phyloP scores from a whole-genome alignment of 1,140 invertebrate genomes.

The Marisa cornuarietis region DNA sequence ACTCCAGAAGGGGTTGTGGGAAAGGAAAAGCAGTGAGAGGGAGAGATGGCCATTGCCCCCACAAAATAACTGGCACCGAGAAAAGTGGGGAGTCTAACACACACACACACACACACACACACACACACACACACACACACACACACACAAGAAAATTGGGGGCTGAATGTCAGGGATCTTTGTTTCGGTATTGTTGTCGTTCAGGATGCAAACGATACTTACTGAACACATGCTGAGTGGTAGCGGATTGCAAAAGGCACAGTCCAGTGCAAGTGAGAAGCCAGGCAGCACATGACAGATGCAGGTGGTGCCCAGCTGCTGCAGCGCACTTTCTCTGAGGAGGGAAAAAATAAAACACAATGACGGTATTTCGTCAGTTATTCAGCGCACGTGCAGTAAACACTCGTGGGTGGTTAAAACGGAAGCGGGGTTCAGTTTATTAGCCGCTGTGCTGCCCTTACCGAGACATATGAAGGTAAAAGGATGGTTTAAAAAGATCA shows the following conservation, averaged over 20 bases:
- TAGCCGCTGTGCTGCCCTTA: too few species aligned
- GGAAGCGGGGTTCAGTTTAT: too few species aligned
- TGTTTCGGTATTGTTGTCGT: too few species aligned
- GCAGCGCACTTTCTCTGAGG: background rate
- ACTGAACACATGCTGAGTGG: background rate
- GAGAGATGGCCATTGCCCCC: background rate
- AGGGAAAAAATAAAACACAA: background rate
- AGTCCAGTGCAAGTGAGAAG: background rate
- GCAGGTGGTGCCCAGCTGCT: background rate
- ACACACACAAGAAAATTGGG: background rate
- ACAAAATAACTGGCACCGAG: background rate
- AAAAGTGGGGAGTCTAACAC: background rate
- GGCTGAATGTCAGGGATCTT: too few species aligned
- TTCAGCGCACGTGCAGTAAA: too few species aligned
- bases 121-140: background rate
- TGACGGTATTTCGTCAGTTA: too few species aligned
- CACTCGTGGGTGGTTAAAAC: too few species aligned
- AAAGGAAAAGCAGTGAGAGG: background rate
- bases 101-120: slow-evolving; percentile 2
- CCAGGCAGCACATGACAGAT: background rate
- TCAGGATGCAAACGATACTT: background rate
- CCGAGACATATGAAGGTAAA: too few species aligned
- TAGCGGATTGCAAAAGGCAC: background rate
- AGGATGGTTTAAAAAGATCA: too few species aligned
- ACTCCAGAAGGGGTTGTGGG: background rate